A percentile compares a stretch with the other conserved stretches of the same genome.
These are phyloP conservation scores for Fregetta grallaria DNA, from an alignment of 2,113 vertebrate species.

Conservation along the genomic window DNA sequence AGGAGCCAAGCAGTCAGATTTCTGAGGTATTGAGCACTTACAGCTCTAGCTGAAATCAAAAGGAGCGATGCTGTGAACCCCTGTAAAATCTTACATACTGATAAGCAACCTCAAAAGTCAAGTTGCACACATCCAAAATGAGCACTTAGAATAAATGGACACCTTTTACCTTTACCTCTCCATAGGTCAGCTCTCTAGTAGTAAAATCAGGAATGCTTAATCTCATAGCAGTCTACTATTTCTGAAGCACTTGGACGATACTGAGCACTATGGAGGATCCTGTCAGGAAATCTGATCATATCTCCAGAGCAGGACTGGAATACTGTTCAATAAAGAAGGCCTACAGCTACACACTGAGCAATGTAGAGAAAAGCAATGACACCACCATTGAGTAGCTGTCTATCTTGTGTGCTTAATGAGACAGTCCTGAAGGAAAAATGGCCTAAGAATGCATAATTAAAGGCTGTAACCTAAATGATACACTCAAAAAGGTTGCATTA, in stretches of 20 bases:
- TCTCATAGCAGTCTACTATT: neutral
- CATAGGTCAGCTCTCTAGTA: neutral
- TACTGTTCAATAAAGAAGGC: neutral
- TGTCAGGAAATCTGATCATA: accelerated
- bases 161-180: neutral
- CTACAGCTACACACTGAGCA: neutral
- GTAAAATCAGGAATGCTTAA: neutral
- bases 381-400: neutral
- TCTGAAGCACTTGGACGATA: neutral
- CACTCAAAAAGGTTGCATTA: neutral
- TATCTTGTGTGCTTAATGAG: neutral
- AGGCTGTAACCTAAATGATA: neutral
- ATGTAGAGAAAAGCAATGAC: neutral
- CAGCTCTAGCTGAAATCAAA: neutral
- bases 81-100: neutral
- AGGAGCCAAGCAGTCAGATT: neutral
- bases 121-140: neutral
- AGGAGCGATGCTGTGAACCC: neutral
- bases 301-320: neutral
- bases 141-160: neutral
- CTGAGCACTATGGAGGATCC: neutral
- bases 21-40: neutral
- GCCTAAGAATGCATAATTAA: neutral
- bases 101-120: neutral
- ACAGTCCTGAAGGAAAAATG: neutral